Percentiles rank a stretch among this genome's conserved stretches.
Evolutionary conservation across 2,888 invertebrate genomes (phyloP).

Genomic region (Trisateles emortualis): DNA sequence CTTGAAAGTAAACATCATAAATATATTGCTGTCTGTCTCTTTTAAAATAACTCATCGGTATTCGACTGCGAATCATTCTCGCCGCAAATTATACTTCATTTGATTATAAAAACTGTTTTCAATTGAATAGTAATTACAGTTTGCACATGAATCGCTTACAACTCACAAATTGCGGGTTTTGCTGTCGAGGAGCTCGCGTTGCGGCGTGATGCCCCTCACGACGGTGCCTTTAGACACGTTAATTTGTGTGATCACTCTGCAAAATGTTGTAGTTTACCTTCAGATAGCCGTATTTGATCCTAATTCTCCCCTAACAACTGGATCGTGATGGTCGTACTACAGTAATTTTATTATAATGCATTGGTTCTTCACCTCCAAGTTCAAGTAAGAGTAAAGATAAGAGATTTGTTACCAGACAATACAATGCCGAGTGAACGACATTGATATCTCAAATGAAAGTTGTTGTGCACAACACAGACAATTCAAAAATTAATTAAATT

Average conservation of each 20-base stretch:
- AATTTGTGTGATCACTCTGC: constrained; percentile 67
- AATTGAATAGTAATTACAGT: constrained; percentile 65
- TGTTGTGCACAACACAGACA: constrained; percentile 46
- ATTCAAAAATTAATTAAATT: constrained; percentile 53
- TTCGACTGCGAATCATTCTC: not conserved
- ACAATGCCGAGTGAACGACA: constrained; percentile 52
- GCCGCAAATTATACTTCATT: constrained; percentile 17
- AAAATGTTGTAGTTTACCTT: constrained; percentile 43
- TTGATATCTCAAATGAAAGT: constrained; percentile 63
- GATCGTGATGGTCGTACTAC: constrained; percentile 3
- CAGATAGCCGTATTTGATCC: constrained; percentile 29
- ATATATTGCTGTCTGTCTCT: not conserved
- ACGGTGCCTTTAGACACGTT: constrained; percentile 66
- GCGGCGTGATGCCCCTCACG: constrained; percentile 63
- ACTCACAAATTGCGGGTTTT: constrained; percentile 63
- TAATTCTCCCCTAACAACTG: constrained; percentile 30
- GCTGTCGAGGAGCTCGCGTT: constrained; percentile 44
- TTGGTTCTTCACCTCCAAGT: constrained; percentile 29
- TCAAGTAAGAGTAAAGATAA: constrained; percentile 17
- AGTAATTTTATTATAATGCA: not conserved
- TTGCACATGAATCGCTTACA: constrained; percentile 53
- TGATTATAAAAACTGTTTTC: constrained; percentile 50
- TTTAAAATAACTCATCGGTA: not conserved
- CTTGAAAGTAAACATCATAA: not conserved
- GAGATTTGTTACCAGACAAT: constrained; percentile 33